Base-by-base conservation (phyloP, 2,888 invertebrate species). In the Dolomedes plantarius region DNA sequence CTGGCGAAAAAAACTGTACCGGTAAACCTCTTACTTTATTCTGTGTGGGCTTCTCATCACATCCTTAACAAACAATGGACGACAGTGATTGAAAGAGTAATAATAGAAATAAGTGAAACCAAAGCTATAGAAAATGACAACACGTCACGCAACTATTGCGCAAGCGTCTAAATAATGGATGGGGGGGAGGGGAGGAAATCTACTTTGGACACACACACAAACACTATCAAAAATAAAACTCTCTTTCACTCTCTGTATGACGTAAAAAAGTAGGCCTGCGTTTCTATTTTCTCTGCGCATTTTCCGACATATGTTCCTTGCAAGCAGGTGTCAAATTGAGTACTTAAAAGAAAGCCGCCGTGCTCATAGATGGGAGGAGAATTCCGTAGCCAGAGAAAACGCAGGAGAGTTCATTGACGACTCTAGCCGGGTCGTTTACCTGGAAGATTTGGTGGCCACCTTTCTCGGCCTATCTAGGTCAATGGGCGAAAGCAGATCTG, bases 401-500 rank as follows among this genome's bases (percentile, higher is more conserved):
- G n/a, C 56, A 41, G 41, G 76, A 46, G 75, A 75, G 82, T 69
- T 82, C 74, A 82, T 82, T 82, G 82, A 82, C 82, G 75, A 82
- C 75, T 56, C 56, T 5, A 23, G 56, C 56, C 19, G 56, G 56
- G 56, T 56, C 56, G 56, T 56, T 56, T 56, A 56, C 56, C 56
- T 56, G 56, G 23, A 56, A 19, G 56, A 69, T 71, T 71, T 81
- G 81, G 82, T 82, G 82, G 75, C 82, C 82, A 82, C 82, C 75
- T 82, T 75, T 82, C 74, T 32, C 56, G 11, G 27, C 36, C 69
- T 27, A 82, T 75, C n/a, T 82, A 23, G 82, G 82, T 82, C 82
- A 82, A 82, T 82, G 69, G 82, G 82, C 82, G 82, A 82, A 75
- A 82, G 82, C 75, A 82, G 81, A 75, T 82, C 74, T 81, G 32